Percentiles rank a stretch among this genome's conserved stretches.
Evolutionary conservation across 2,888 invertebrate genomes (phyloP).

Genomic region (Athalia circularis): DNA sequence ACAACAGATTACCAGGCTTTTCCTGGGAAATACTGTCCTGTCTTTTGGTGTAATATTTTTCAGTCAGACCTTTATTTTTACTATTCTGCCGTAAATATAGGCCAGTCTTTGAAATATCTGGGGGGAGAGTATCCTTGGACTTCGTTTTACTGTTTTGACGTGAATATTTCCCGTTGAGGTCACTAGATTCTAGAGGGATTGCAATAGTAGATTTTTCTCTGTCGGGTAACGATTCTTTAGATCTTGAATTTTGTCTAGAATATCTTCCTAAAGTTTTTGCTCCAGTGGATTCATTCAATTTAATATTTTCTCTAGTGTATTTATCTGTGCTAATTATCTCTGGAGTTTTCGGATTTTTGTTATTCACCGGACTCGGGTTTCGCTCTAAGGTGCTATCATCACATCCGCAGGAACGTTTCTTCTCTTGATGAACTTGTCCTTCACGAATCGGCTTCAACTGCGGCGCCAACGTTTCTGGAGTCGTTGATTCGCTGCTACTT

Average conservation of each 20-base stretch:
- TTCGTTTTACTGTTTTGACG: slow-evolving; percentile 55
- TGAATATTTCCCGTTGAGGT: slow-evolving; percentile 61
- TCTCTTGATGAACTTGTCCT: slow-evolving; percentile 73
- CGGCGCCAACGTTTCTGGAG: slow-evolving; percentile 77
- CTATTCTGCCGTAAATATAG: slow-evolving; percentile 53
- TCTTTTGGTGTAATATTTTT: slow-evolving; percentile 29
- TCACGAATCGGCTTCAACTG: slow-evolving; percentile 77
- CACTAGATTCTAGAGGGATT: slow-evolving; percentile 58
- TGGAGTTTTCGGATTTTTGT: slow-evolving; percentile 51
- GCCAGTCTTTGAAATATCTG: slow-evolving; percentile 2
- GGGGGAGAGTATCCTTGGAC: slow-evolving; percentile 50
- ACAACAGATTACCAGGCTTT: slow-evolving; percentile 23
- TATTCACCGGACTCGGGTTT: slow-evolving; percentile 58
- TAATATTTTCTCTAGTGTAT: slow-evolving; percentile 33
- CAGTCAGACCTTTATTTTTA: slow-evolving; percentile 43
- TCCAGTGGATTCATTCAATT: slow-evolving; percentile 54
- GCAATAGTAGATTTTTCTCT: slow-evolving; percentile 57
- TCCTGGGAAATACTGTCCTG: slow-evolving; percentile 12
- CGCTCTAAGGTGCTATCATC: slow-evolving; percentile 71
- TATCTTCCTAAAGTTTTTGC: slow-evolving; percentile 53
- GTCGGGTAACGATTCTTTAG: slow-evolving; percentile 56
- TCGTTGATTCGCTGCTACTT: slow-evolving; percentile 78
- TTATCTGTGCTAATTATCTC: slow-evolving; percentile 20
- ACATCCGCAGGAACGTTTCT: slow-evolving; percentile 65
- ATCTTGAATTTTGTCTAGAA: slow-evolving; percentile 62